phyloP scores from a whole-genome alignment of 2,888 invertebrate species.

The Electrophaes corylata region DNA sequence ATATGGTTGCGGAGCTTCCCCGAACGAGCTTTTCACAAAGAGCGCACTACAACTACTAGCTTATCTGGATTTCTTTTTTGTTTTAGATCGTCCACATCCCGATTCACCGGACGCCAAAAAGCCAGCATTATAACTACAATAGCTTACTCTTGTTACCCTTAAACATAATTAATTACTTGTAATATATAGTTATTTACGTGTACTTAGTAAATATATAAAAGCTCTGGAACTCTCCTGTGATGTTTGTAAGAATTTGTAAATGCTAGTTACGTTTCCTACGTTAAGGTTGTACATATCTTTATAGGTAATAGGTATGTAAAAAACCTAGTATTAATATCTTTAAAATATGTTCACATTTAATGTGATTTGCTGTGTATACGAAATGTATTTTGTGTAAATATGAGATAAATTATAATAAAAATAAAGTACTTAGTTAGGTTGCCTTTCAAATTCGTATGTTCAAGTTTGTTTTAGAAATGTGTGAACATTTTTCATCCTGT shows the following conservation, averaged over 20 bases:
- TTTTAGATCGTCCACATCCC: constrained; percentile 77
- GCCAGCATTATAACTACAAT: constrained; percentile 76
- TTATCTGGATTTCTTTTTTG: constrained; percentile 42
- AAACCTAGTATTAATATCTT: constrained; percentile 25
- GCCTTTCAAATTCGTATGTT: constrained; percentile 13
- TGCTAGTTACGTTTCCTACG: constrained; percentile 42
- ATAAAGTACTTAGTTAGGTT: constrained; percentile 10
- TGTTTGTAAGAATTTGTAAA: constrained; percentile 72
- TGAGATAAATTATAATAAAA: constrained; percentile 17
- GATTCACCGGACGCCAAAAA: constrained; percentile 81
- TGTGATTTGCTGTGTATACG: constrained; percentile 46
- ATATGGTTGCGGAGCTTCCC: too few species aligned
- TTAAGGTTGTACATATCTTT: constrained; percentile 51
- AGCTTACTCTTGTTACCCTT: constrained; percentile 48
- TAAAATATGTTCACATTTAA: constrained; percentile 46
- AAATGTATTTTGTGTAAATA: constrained; percentile 48
- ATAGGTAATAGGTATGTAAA: constrained; percentile 26
- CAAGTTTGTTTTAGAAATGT: not conserved
- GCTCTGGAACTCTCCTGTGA: constrained; percentile 84
- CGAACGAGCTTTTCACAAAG: too few species aligned
- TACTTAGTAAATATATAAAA: constrained; percentile 38
- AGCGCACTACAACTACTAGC: too few species aligned
- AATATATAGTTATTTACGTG: not conserved
- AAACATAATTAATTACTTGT: constrained; percentile 5
- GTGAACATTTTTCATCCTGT: constrained; percentile 1